Percentiles rank a stretch among this genome's conserved stretches.
Evolutionary conservation across 1,140 invertebrate species (phyloP).

Genomic region (Pachyrhynchus sulphureomaculatus): DNA sequence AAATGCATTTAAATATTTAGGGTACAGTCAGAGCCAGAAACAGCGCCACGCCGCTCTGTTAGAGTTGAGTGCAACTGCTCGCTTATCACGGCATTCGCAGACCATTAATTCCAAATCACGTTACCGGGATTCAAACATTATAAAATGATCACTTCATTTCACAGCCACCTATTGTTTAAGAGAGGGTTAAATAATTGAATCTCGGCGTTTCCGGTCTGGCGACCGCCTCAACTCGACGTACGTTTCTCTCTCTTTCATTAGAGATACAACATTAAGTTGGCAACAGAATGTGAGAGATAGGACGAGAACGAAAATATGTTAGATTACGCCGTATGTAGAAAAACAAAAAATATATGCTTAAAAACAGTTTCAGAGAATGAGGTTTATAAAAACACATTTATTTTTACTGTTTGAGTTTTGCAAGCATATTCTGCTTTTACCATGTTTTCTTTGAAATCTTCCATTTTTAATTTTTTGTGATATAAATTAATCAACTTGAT

Average conservation of each 20-base stretch:
- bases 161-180: slow-evolving; percentile 54
- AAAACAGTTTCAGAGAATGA: not conserved
- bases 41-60: slow-evolving; percentile 5
- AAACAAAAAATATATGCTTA: not conserved
- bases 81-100: slow-evolving; percentile 52
- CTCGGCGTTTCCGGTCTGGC: slow-evolving; percentile 41
- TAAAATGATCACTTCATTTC: slow-evolving; percentile 54
- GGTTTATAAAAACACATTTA: not conserved
- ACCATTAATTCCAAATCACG: slow-evolving; percentile 53
- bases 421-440: no score
- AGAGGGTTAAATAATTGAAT: slow-evolving; percentile 55
- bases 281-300: slow-evolving; percentile 24
- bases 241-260: slow-evolving; percentile 26
- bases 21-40: slow-evolving; percentile 15
- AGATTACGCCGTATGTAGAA: not conserved
- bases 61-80: slow-evolving; percentile 29
- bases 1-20: slow-evolving; percentile 49
- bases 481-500: no score
- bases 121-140: slow-evolving; percentile 53
- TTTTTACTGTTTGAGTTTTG: no score
- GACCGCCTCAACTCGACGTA: slow-evolving; percentile 14
- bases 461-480: no score
- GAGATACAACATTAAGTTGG: slow-evolving; percentile 31
- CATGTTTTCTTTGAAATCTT: no score
- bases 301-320: slow-evolving; percentile 6